Percentiles rank a stretch among this genome's conserved stretches.
Conservation (phyloP, 23 tunicate species). For the Halocynthia roretzi region DNA sequence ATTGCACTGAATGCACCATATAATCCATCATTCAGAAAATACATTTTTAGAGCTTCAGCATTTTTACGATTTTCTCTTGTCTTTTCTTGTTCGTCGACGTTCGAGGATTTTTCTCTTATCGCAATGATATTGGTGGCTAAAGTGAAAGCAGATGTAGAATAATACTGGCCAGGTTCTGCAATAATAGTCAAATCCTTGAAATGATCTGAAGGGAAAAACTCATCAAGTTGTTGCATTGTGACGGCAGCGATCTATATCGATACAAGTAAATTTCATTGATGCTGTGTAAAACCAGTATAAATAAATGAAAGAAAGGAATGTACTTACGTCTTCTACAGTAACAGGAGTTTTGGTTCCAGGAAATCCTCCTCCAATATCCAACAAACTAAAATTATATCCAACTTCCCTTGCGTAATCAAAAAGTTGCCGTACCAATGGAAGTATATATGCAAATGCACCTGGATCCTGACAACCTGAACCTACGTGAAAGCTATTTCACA, state of each 20-base stretch:
- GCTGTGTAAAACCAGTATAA: too few relatives aligned
- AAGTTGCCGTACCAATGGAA: conserved; percentile 42
- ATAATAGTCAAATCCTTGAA: conserved; percentile 37
- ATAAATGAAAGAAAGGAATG: neutral
- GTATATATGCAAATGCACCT: conserved; percentile 51
- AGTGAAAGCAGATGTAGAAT: conserved; percentile 70
- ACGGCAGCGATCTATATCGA: conserved; percentile 27
- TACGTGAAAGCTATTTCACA: conserved; percentile 62
- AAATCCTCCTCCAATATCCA: conserved; percentile 96
- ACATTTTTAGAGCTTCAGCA: conserved; percentile 50
- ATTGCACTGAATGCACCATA: conserved; percentile 74
- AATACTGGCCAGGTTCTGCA: conserved; percentile 91
- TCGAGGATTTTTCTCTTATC: conserved; percentile 8
- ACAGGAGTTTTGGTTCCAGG: conserved; percentile 60
- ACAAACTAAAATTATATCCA: conserved; percentile 53
- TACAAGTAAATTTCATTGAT: neutral
- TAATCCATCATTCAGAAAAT: conserved; percentile 73
- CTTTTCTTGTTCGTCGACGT: neutral
- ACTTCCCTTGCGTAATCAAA: conserved; percentile 72
- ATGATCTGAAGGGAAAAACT: conserved; percentile 57
- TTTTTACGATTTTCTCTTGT: neutral
- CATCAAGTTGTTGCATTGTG: conserved; percentile 39
- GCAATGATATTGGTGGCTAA: conserved; percentile 72
- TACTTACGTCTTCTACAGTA: conserved; percentile 71
- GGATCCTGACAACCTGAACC: conserved; percentile 89